These are phyloP conservation scores for Ellobium chinense DNA, from an alignment of 2,888 invertebrate genomes.

Conservation along the genomic window DNA sequence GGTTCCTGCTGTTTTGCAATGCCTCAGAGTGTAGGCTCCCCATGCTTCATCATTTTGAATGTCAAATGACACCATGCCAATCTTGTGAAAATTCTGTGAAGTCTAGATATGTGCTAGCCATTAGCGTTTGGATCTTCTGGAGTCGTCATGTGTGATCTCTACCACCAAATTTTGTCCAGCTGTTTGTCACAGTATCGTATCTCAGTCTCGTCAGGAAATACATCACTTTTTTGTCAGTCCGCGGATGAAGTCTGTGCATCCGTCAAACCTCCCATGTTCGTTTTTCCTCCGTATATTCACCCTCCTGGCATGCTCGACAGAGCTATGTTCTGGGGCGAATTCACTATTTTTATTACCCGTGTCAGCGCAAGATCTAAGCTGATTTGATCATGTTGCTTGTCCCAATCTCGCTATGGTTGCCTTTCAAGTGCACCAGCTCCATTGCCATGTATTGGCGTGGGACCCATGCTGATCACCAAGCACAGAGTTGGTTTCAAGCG, in stretches of 20 bases:
- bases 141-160: not conserved
- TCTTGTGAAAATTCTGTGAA: not conserved
- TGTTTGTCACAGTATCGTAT: constrained; percentile 3
- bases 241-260: constrained; percentile 12
- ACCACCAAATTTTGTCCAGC: not conserved
- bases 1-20: too few relatives aligned
- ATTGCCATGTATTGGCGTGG: not conserved
- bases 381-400: constrained; percentile 37
- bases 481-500: constrained; percentile 31
- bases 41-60: not conserved
- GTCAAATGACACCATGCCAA: not conserved
- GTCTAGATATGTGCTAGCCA: not conserved
- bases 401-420: constrained; percentile 23
- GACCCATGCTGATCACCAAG: not conserved
- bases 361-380: constrained; percentile 47
- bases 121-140: not conserved
- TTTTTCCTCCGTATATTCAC: constrained; percentile 28
- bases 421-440: too few relatives aligned
- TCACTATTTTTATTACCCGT: not conserved
- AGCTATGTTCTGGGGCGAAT: not conserved
- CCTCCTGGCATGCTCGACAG: not conserved
- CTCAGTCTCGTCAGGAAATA: not conserved
- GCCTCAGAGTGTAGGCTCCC: not conserved
- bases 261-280: constrained; percentile 36
- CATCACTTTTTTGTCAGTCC: not conserved